A percentile compares a stretch with the other conserved stretches of the same genome.
Conservation (phyloP, 2,797 vertebrate species). For the Graptemys geographica region DNA sequence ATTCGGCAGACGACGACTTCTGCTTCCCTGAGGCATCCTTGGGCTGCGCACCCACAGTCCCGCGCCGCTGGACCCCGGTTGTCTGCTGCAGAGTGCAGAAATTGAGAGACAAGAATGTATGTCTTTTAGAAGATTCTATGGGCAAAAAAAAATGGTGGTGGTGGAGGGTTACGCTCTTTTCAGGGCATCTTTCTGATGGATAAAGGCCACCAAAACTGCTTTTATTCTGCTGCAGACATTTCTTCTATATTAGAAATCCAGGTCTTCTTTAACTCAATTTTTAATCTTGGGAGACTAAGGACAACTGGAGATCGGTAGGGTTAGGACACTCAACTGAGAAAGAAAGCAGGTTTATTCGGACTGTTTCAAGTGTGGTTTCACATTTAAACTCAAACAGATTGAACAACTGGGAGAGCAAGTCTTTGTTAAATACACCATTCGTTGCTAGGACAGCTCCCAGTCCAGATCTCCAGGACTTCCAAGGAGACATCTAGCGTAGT, state of each 20-base stretch:
- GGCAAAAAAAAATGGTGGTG: background rate
- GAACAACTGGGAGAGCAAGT: background rate
- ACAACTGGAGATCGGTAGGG: background rate
- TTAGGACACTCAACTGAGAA: background rate
- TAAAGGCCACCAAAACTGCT: background rate
- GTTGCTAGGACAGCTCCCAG: background rate
- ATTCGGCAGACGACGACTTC: too few species aligned
- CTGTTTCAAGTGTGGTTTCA: background rate
- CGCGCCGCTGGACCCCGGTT: background rate
- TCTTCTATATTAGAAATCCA: background rate
- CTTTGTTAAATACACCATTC: background rate
- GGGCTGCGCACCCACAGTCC: background rate
- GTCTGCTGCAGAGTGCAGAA: background rate
- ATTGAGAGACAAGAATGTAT: background rate
- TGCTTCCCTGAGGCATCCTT: background rate
- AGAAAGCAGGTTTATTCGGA: background rate
- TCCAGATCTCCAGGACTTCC: background rate
- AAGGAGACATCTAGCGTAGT: background rate
- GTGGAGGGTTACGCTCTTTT: background rate
- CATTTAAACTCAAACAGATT: background rate
- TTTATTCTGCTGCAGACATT: background rate
- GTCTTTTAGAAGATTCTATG: background rate
- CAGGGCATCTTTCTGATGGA: background rate
- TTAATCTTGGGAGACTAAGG: background rate
- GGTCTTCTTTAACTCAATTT: background rate